Base-by-base conservation (phyloP, 2,888 invertebrate species). In the Tenthredo livida region DNA sequence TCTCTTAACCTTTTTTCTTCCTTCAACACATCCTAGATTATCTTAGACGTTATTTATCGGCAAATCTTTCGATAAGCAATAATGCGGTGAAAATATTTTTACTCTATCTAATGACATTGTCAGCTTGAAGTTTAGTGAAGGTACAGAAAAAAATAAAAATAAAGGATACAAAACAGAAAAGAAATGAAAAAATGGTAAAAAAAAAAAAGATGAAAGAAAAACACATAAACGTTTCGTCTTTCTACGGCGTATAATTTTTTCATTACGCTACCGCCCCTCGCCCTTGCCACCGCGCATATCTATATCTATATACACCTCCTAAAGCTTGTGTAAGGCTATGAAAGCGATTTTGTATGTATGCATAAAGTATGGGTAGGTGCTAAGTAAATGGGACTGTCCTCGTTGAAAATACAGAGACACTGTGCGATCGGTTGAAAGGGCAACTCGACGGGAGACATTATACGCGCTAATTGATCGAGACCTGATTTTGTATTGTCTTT, bases 401-500 rank as follows among this genome's bases (percentile, higher is more conserved):
- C 78, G 78, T 78, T 43, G 75, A 75, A 75, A 75, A 47, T 75
- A 75, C 47, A 75, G 40, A 17, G 75, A 43, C 25, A 47, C 4
- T 29, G 21, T 29, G n/a, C 12, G 37, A 78, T 78, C 75, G 47
- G 33, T 70, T 70, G 33, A 25, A 54, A 78, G 47, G 47, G 78
- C 61, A 61, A 61, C 77, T 50, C 50, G 29, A 47, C 33, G 54
- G 29, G 47, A 29, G 47, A 67, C 50, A 47, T 83, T 67, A 67
- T 43, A 33, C 43, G 47, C 54, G 67, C 67, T 83, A 83, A 83
- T 83, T 83, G 65, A 83, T 50, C 67, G 83, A 83, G 83, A 47
- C 61, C 33, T 17, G 12, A 78, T 82, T 61, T 61, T 80, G 33
- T 65, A 6, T 75, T 25, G 33, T 47, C n/a, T 2, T 75, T 47